These are phyloP conservation scores for Paratilapia polleni DNA, from an alignment of 2,113 vertebrate genomes.

Conservation along the genomic window DNA sequence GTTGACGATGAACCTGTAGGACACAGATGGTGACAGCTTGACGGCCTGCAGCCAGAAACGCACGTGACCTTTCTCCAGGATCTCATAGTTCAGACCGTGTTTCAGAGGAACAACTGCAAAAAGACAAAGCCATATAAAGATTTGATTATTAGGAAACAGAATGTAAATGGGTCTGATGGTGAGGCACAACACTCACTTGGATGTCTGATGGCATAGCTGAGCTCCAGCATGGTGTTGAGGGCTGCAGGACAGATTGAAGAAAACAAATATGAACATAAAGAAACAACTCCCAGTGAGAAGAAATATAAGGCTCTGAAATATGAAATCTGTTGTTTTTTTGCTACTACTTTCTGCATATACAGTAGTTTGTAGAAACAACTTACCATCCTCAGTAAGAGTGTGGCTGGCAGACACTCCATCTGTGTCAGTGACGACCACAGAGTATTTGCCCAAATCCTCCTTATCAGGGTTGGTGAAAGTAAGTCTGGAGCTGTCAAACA, in stretches of 20 bases:
- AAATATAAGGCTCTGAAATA: rapidly evolving
- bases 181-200: slow-evolving; percentile 85
- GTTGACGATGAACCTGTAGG: slow-evolving; percentile 91
- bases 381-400: slow-evolving; percentile 88
- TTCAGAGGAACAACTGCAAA: slow-evolving; percentile 91
- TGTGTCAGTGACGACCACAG: slow-evolving; percentile 91
- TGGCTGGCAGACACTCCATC: slow-evolving; percentile 92
- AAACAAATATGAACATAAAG: not conserved
- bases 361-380: not conserved
- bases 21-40: slow-evolving; percentile 85
- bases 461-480: slow-evolving; percentile 89
- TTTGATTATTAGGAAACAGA: rapidly evolving
- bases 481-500: slow-evolving; percentile 86
- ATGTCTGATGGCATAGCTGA: slow-evolving; percentile 93
- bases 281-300: not conserved
- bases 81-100: slow-evolving; percentile 90
- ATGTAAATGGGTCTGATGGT: not conserved
- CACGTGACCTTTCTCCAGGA: slow-evolving; percentile 92
- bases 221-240: slow-evolving; percentile 87
- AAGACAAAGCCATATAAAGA: not conserved
- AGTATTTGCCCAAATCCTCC: slow-evolving; percentile 89
- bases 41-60: slow-evolving; percentile 95
- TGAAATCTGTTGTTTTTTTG: not conserved
- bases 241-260: slow-evolving; percentile 78
- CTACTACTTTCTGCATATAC: not conserved